phyloP scores from a whole-genome alignment of 35 echinoderm and acorn worm genomes.

The Diadema setosum region DNA sequence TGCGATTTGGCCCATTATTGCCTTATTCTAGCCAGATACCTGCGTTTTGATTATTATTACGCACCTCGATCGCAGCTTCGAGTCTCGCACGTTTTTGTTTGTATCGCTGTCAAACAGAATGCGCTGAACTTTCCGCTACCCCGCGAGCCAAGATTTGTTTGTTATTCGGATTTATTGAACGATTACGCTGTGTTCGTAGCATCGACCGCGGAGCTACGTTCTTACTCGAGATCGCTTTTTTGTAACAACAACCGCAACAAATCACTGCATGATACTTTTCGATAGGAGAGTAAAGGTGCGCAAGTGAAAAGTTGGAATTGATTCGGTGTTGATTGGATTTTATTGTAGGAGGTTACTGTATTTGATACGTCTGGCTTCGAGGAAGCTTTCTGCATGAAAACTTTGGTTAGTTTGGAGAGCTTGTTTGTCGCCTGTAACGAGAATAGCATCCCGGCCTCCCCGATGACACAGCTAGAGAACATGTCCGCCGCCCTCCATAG shows the following conservation, averaged over 20 bases:
- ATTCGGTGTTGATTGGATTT: no score
- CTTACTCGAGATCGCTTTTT: neutral
- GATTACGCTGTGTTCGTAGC: neutral
- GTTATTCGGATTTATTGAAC: conserved; percentile 23
- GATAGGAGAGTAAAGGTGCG: neutral
- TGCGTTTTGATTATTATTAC: neutral
- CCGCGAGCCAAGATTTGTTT: neutral
- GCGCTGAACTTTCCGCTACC: neutral
- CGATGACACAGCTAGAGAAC: neutral
- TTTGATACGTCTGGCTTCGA: no score
- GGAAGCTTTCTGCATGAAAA: neutral
- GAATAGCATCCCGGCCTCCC: neutral
- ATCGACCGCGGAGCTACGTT: neutral
- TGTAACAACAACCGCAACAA: no score
- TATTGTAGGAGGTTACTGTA: no score
- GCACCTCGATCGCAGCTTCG: neutral
- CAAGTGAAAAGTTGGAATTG: neutral
- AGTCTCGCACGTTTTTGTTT: neutral
- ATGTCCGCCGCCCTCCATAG: neutral
- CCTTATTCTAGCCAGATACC: neutral
- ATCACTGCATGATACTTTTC: neutral
- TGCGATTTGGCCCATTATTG: neutral
- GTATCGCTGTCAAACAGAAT: neutral
- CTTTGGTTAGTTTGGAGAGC: neutral
- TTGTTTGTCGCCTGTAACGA: neutral